Evolutionary conservation across 2,888 invertebrate genomes (phyloP).

Genomic region (Ophion slaviceki): DNA sequence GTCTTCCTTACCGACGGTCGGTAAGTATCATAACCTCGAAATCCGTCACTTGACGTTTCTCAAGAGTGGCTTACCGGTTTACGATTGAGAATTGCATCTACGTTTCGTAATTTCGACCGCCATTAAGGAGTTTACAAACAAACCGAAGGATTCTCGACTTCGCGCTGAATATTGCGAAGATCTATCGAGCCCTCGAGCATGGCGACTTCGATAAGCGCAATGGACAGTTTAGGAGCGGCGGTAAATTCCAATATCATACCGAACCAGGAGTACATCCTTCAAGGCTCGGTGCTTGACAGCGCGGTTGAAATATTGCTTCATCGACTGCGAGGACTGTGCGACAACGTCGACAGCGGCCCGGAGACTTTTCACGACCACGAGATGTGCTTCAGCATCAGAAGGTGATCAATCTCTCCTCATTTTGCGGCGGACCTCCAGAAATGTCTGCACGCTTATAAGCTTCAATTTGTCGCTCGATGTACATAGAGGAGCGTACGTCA

Average conservation of each 20-base stretch:
- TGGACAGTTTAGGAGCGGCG: slow-evolving; percentile 91
- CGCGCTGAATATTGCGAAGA: neutral
- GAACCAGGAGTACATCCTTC: slow-evolving; percentile 96
- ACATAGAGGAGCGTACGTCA: too few species aligned
- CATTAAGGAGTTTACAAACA: neutral
- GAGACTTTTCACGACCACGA: slow-evolving; percentile 98
- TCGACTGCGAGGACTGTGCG: slow-evolving; percentile 94
- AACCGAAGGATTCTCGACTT: neutral
- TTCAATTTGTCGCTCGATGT: too few species aligned
- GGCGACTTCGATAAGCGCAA: slow-evolving; percentile 86
- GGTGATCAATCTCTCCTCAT: slow-evolving; percentile 68
- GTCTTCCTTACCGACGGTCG: neutral
- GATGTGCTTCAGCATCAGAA: slow-evolving; percentile 93
- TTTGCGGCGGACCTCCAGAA: neutral
- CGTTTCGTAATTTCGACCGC: neutral
- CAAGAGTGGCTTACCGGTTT: neutral
- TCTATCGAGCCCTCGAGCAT: slow-evolving; percentile 66
- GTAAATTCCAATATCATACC: slow-evolving; percentile 94
- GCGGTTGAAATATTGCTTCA: slow-evolving; percentile 96
- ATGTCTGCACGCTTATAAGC: too few species aligned
- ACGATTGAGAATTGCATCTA: neutral
- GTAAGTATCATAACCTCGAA: neutral
- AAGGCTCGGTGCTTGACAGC: slow-evolving; percentile 96
- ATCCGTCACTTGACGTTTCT: neutral
- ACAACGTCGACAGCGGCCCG: slow-evolving; percentile 95